Base-by-base conservation (phyloP, 2,888 invertebrate species). In the Diachrysia chrysitis region DNA sequence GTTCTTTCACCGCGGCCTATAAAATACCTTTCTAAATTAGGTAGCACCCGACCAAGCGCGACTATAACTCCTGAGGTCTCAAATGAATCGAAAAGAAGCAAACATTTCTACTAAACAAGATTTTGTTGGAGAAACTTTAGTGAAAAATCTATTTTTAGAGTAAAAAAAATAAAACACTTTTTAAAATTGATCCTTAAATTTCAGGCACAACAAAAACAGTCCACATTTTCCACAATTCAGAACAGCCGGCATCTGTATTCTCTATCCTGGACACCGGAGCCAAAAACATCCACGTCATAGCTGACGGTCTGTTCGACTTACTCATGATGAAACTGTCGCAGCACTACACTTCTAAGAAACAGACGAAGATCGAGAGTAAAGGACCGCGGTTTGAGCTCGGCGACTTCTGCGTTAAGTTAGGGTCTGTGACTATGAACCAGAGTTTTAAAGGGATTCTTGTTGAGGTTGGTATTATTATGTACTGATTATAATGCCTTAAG, bases 201-300 rank as follows among this genome's bases (percentile, higher is more conserved):
- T 1, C 91, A 96, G 98, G 97, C 5, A 96, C 97, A 57, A 97
- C 97, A 69, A 97, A 98, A 84, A 97, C 98, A 0, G 97, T 99
- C 0, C 98, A 99, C 91, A 97, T 99, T n/a, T 95, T 99, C 10
- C 99, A 99, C 93, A 98, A 99, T 91, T 99, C 98, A 0, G 99
- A 99, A 88, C 98, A 98, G 87, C 99, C 99, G 0, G 99, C 98
- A 0, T 98, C 99, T 0, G 98, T 98, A 2, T 99, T 99, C 93
- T 98, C 99, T 10, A 97, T 99, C 32, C 95, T 99, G 9, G 99
- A 99, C 84, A 97, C 97, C 59, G 98, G 98, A 0, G 97, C 96
- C 14, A 98, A 98, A 88, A 97, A 97, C 69, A 97, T 98, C 35
- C 98, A 98, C 1, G 96, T 99, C 0, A 98, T 98, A 37, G 98